These are phyloP conservation scores for Fringilla coelebs DNA, from an alignment of 2,797 vertebrate species.

Conservation along the genomic window DNA sequence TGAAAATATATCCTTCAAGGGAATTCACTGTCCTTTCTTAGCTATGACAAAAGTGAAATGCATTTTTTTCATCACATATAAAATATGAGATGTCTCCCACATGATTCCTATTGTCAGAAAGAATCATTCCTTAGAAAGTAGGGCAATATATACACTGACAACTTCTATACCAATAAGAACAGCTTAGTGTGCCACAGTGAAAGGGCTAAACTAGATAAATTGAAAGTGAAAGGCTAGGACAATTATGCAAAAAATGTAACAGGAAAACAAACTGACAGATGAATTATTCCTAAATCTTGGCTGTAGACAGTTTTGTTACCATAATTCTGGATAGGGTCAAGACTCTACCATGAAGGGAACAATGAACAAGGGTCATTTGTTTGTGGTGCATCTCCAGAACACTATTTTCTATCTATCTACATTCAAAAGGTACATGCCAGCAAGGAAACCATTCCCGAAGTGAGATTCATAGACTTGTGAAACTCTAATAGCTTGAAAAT, in stretches of 20 bases:
- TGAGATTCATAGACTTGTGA: not conserved
- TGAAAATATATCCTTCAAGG: not conserved
- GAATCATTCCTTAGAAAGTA: not conserved
- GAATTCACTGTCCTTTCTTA: not conserved
- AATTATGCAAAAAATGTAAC: not conserved
- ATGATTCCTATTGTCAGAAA: not conserved
- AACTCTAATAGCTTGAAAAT: not conserved
- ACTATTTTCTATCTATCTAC: not conserved
- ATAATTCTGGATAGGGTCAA: not conserved
- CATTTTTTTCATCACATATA: not conserved
- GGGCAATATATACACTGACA: not conserved
- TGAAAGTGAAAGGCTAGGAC: not conserved
- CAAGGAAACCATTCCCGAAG: not conserved
- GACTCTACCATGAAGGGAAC: not conserved
- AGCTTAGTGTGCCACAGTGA: not conserved
- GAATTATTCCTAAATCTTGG: not conserved
- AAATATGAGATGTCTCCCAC: not conserved
- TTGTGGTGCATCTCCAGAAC: not conserved
- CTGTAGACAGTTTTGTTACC: not conserved
- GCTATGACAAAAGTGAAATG: not conserved
- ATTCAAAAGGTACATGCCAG: not conserved
- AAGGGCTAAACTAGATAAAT: not conserved
- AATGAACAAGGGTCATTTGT: not conserved
- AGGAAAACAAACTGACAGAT: not conserved
- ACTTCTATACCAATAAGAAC: not conserved